Percentiles rank a stretch among this genome's conserved stretches.
These are phyloP conservation scores for Brachionichthys hirsutus DNA, from an alignment of 2,113 vertebrate species.

Conservation along the genomic window DNA sequence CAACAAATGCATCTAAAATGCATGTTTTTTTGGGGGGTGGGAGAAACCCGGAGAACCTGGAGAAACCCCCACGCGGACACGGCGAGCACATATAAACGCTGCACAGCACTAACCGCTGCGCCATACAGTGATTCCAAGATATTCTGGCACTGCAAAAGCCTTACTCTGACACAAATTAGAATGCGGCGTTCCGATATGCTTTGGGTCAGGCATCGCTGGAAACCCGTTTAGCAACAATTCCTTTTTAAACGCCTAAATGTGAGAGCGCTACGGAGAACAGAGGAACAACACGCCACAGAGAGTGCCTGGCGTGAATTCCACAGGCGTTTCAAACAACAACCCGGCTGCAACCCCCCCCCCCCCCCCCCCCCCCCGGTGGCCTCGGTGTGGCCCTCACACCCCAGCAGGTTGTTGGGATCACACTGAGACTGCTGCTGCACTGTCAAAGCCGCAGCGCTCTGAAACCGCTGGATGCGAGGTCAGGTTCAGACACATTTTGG, in stretches of 20 bases:
- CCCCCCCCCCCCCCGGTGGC: constrained; percentile 2
- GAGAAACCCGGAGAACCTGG: no score
- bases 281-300: not conserved
- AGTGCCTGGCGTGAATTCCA: constrained; percentile 23
- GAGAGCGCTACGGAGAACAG: not conserved
- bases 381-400: not conserved
- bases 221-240: no score
- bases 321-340: constrained; percentile 14
- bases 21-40: no score
- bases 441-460: constrained; percentile 30
- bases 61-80: no score
- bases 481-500: constrained; percentile 26
- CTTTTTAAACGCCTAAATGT: not conserved
- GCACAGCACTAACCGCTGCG: no score
- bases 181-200: no score
- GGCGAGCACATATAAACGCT: no score
- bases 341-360: constrained; percentile 1
- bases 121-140: no score
- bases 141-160: no score
- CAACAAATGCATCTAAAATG: no score
- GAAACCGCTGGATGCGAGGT: constrained; percentile 11
- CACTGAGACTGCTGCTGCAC: constrained; percentile 19
- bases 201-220: no score
- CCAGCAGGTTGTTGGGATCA: constrained; percentile 19
- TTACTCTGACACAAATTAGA: no score